These are phyloP conservation scores for Enoplolaimus lenunculus DNA, from an alignment of 2,888 invertebrate genomes.

Conservation along the genomic window DNA sequence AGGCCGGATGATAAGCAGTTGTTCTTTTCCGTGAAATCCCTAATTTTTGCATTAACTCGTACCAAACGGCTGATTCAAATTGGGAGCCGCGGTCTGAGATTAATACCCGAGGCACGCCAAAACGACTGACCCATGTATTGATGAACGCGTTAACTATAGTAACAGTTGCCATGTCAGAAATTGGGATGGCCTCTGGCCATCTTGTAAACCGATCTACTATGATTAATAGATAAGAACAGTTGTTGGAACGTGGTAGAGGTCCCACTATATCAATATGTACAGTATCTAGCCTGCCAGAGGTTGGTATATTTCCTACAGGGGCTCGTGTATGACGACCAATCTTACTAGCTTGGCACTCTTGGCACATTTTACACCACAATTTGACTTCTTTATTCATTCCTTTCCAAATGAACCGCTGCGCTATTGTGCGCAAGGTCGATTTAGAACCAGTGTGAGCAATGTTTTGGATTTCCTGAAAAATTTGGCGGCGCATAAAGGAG, in stretches of 20 bases:
- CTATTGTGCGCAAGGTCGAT: too few species aligned
- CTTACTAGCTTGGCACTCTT: too few species aligned
- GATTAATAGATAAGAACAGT: not conserved
- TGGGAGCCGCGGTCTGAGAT: not conserved
- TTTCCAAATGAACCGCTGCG: too few species aligned
- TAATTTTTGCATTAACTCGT: not conserved
- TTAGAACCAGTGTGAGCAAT: too few species aligned
- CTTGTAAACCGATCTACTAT: not conserved
- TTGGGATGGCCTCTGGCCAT: too few species aligned
- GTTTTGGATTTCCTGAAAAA: not conserved
- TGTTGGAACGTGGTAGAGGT: not conserved
- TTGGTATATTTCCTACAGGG: not conserved
- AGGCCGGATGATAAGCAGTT: too few species aligned
- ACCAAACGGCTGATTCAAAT: constrained; percentile 7
- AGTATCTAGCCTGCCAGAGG: not conserved
- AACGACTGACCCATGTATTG: not conserved
- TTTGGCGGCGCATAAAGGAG: not conserved
- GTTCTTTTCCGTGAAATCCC: not conserved
- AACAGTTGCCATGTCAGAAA: not conserved
- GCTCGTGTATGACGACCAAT: not conserved
- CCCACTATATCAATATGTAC: too few species aligned
- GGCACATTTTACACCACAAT: not conserved
- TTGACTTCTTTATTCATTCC: not conserved
- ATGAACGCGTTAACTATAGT: not conserved
- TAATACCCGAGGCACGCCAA: too few species aligned